phyloP scores from a whole-genome alignment of 2,888 invertebrate genomes.

The Leptopilina drosophilae region DNA sequence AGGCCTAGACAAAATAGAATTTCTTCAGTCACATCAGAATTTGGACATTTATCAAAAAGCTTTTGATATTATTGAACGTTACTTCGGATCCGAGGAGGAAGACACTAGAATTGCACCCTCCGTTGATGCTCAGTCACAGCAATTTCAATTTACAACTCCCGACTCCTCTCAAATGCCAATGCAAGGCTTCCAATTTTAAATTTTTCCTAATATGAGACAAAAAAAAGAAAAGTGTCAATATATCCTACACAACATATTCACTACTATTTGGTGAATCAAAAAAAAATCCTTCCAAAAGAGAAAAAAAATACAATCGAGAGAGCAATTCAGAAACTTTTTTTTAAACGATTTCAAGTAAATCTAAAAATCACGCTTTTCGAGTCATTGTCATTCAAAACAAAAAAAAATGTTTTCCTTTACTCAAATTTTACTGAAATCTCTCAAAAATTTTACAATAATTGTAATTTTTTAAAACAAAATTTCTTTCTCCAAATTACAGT shows the following conservation, averaged over 20 bases:
- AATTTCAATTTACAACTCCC: conserved; percentile 79
- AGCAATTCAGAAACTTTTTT: conserved; percentile 52
- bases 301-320: conserved; percentile 19
- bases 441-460: conserved; percentile 13
- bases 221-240: conserved; percentile 27
- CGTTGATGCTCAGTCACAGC: conserved; percentile 86
- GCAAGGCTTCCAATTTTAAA: conserved; percentile 90
- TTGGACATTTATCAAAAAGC: conserved; percentile 98
- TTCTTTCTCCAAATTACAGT: background rate
- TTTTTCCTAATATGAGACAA: conserved; percentile 42
- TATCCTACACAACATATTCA: conserved; percentile 28
- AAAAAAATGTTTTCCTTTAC: background rate
- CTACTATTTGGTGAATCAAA: conserved; percentile 29
- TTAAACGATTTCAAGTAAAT: conserved; percentile 50
- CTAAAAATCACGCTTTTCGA: conserved; percentile 45
- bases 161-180: conserved; percentile 80
- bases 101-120: conserved; percentile 88
- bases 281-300: background rate
- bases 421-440: background rate
- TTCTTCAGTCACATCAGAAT: conserved; percentile 97
- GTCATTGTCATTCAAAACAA: background rate
- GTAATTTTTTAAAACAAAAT: background rate
- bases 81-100: conserved; percentile 95
- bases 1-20: conserved; percentile 99
- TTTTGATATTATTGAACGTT: conserved; percentile 97